Conservation (phyloP, 2,888 invertebrate species). For the Pegoplata infirma region DNA sequence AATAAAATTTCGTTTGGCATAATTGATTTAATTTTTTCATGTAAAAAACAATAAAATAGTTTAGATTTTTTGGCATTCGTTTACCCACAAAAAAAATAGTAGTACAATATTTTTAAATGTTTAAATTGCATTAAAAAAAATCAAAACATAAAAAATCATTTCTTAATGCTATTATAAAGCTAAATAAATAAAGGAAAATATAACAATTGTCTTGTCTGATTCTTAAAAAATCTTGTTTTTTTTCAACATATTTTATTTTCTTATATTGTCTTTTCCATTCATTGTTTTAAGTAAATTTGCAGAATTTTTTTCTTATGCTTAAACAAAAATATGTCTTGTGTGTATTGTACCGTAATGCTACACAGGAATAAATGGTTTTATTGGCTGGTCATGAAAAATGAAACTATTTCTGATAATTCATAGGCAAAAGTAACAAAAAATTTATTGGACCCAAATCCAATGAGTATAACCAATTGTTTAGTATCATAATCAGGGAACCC, state of each 20-base stretch:
- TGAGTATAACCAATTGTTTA: no score
- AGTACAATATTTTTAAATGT: conserved; percentile 32
- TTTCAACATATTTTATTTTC: conserved; percentile 10
- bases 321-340: not conserved
- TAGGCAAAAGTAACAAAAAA: no score
- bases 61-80: conserved; percentile 13
- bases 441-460: no score
- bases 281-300: conserved; percentile 58
- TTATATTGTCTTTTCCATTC: conserved; percentile 1
- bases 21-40: not conserved
- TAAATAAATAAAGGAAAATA: conserved; percentile 35
- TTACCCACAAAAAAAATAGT: not conserved
- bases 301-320: conserved; percentile 8
- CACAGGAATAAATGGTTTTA: no score
- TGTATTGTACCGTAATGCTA: not conserved
- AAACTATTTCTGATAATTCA: no score
- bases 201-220: conserved; percentile 51
- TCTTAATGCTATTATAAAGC: conserved; percentile 32
- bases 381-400: no score
- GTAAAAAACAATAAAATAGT: not conserved
- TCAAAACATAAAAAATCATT: conserved; percentile 27
- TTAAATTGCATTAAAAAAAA: conserved; percentile 41
- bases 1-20: not conserved
- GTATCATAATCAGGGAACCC: no score
- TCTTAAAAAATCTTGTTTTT: not conserved